These are phyloP conservation scores for Scaptodrosophila lebanonensis DNA, from an alignment of 1,140 invertebrate genomes.

Conservation along the genomic window DNA sequence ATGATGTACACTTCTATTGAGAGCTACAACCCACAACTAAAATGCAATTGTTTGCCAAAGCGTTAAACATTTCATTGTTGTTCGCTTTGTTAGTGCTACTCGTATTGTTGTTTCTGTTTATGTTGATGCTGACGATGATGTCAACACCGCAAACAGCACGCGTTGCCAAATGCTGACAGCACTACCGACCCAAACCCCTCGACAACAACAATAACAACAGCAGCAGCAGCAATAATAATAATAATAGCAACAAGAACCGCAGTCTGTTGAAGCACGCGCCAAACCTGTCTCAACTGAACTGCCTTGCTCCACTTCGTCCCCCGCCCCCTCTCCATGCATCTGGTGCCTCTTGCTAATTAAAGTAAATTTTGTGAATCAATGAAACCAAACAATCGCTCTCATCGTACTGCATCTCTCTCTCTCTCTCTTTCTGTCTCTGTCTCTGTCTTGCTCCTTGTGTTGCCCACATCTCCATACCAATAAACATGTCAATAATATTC, in stretches of 20 bases:
- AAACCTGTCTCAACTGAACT: not conserved
- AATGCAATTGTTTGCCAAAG: not conserved
- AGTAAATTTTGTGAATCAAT: conserved; percentile 66
- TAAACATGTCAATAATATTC: conserved; percentile 70
- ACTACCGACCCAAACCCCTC: conserved; percentile 1
- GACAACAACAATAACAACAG: conserved; percentile 1
- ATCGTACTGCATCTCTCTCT: not conserved
- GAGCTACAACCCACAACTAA: conserved; percentile 2
- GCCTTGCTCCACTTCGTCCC: too few species aligned
- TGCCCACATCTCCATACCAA: too few species aligned
- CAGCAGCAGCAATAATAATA: not conserved
- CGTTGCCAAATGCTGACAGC: conserved; percentile 31
- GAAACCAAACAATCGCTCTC: conserved; percentile 23
- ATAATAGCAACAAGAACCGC: not conserved
- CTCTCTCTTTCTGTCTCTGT: not conserved
- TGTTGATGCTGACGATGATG: conserved; percentile 38
- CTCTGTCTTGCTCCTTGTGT: not conserved
- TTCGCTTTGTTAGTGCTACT: too few species aligned
- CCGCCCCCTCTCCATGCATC: conserved; percentile 18
- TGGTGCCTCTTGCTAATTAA: conserved; percentile 59
- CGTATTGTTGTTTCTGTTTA: conserved; percentile 1
- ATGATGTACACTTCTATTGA: too few species aligned
- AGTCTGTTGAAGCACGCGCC: conserved; percentile 6
- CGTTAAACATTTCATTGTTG: too few species aligned
- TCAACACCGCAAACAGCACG: conserved; percentile 61